A percentile compares a stretch with the other conserved stretches of the same genome.
phyloP scores from a whole-genome alignment of 2,888 invertebrate genomes.

The Hirtodrosophila confusa region DNA sequence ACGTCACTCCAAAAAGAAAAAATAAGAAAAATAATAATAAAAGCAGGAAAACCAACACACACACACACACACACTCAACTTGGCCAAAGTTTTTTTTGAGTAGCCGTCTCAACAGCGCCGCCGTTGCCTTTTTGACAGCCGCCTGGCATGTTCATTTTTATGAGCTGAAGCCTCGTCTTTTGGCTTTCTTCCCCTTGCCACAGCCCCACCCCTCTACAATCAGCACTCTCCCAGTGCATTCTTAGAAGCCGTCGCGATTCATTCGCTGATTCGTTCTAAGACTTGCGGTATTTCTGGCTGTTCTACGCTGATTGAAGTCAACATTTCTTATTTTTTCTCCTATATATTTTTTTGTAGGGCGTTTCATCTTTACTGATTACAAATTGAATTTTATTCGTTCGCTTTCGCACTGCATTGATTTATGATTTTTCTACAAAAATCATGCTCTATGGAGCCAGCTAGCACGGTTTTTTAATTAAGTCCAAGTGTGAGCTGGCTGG shows the following conservation, averaged over 20 bases:
- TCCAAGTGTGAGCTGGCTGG: slow-evolving; percentile 55
- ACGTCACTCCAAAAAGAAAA: slow-evolving; percentile 66
- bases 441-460: slow-evolving; percentile 13
- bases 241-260: slow-evolving; percentile 56
- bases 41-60: slow-evolving; percentile 53
- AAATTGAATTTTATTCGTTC: slow-evolving; percentile 75
- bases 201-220: not conserved
- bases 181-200: not conserved
- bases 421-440: slow-evolving; percentile 62
- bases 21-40: slow-evolving; percentile 4
- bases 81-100: slow-evolving; percentile 40
- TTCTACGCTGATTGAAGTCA: slow-evolving; percentile 39
- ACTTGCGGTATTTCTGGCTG: slow-evolving; percentile 64
- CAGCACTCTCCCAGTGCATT: slow-evolving; percentile 48
- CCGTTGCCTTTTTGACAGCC: slow-evolving; percentile 69
- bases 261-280: slow-evolving; percentile 48
- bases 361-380: slow-evolving; percentile 63
- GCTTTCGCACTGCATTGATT: slow-evolving; percentile 70
- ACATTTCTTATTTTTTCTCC: too few species aligned
- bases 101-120: slow-evolving; percentile 62
- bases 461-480: slow-evolving; percentile 64
- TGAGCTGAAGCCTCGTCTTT: slow-evolving; percentile 40
- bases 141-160: slow-evolving; percentile 74
- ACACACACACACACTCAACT: too few species aligned
- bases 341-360: slow-evolving; percentile 36